Base-by-base conservation (phyloP, 2,797 vertebrate genomes). In the Morelia viridis region DNA sequence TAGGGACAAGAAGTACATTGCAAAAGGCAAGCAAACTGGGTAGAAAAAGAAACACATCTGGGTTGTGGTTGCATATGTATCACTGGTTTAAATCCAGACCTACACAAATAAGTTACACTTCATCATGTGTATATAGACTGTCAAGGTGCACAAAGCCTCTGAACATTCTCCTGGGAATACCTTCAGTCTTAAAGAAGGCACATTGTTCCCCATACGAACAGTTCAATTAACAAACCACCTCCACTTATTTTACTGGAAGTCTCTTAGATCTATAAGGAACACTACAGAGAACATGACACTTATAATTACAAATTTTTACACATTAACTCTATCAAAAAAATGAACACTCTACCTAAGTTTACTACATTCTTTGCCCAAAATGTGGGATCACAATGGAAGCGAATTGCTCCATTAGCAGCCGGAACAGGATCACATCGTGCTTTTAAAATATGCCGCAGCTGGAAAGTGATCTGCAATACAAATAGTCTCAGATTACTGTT, bases 301-400 rank as follows among this genome's bases (percentile, higher is more conserved):
- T 46, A 31, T 17, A 19, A 64, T 56, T 65, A 88, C 19, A 91
- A 89, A n/a, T 83, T 0, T 0, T 1, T 92, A 11, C 0, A 7
- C 93, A 26, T 2, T 61, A 89, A 87, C n/a, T 1, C 57, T 71
- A 91, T 94, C 15, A 91, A 91, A 94, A 50, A 15, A 86, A 31
- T 5, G 65, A 57, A 58, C 58, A 76, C 0, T 88, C 95, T 92
- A 99, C 99, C 99, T 96, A 99, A 97, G 96, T 99, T 99, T 88
- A 99, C 98, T 41, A 99, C 99, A 4, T 99, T 99, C 98, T 99
- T 99, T 94, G 99, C 99, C 99, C 99, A 99, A 97, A 99, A 99
- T 0, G 99, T 99, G 68, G 99, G 99, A 95, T 99, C 99, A 94
- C 99, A 99, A 94, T 99, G 99, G 97, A 99, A 99, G 91, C 98